phyloP scores from a whole-genome alignment of 2,888 invertebrate species.

The Xylota segnis region DNA sequence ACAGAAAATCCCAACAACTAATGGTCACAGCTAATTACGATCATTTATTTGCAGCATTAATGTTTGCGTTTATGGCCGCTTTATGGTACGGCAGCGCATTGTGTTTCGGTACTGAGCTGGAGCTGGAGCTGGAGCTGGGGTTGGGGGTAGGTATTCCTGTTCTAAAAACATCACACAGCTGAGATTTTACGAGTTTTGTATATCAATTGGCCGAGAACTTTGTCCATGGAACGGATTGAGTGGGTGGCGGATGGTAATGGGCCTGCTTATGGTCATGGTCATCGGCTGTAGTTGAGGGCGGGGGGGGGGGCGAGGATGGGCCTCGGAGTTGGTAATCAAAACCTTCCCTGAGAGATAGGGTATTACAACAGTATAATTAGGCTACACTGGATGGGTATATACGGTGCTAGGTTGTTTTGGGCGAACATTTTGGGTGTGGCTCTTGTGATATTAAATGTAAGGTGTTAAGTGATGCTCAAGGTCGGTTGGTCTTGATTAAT shows the following conservation, averaged over 20 bases:
- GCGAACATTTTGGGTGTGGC: neutral
- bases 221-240: slow-evolving; percentile 35
- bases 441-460: slow-evolving; percentile 21
- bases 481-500: slow-evolving; percentile 42
- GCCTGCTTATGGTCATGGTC: slow-evolving; percentile 33
- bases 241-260: slow-evolving; percentile 24
- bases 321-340: slow-evolving; percentile 17
- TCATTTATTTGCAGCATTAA: slow-evolving; percentile 67
- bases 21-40: slow-evolving; percentile 75
- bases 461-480: slow-evolving; percentile 58
- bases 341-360: neutral
- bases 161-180: slow-evolving; percentile 27
- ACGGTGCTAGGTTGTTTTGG: neutral
- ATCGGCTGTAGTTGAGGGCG: neutral
- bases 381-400: slow-evolving; percentile 10
- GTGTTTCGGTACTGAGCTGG: neutral
- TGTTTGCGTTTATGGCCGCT: slow-evolving; percentile 64
- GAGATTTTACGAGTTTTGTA: slow-evolving; percentile 58
- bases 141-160: neutral
- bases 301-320: neutral
- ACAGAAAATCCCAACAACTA: slow-evolving; percentile 62
- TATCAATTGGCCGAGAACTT: slow-evolving; percentile 50
- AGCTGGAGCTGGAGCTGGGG: neutral
- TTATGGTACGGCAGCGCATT: slow-evolving; percentile 29
- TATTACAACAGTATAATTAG: slow-evolving; percentile 46